These are phyloP conservation scores for Crypturellus tataupa DNA, from an alignment of 2,797 vertebrate species.

Conservation along the genomic window DNA sequence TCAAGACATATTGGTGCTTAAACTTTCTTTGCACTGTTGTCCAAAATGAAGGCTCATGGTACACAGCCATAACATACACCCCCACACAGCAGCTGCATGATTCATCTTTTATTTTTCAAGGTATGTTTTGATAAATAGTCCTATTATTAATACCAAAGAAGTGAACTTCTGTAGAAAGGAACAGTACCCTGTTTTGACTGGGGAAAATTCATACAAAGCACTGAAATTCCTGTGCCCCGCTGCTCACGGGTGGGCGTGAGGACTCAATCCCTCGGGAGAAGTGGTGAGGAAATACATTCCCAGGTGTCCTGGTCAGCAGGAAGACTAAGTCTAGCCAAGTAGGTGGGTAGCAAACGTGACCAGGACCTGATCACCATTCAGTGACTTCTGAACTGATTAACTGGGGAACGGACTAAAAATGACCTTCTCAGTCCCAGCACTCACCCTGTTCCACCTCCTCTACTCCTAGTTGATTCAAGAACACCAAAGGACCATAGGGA, in stretches of 20 bases:
- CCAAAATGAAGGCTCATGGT: not conserved
- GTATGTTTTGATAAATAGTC: not conserved
- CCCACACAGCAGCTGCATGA: fast-evolving
- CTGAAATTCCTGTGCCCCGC: not conserved
- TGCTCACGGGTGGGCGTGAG: not conserved
- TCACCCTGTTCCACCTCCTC: not conserved
- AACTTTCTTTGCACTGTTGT: not conserved
- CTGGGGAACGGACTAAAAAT: not conserved
- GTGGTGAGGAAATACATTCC: fast-evolving
- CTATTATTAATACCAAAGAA: not conserved
- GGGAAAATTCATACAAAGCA: not conserved
- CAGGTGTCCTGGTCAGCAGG: fast-evolving
- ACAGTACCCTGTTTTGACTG: not conserved
- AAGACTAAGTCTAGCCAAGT: not conserved
- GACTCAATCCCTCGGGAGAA: not conserved
- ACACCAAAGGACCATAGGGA: not conserved
- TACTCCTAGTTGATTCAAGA: not conserved
- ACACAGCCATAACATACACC: fast-evolving
- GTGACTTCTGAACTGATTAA: not conserved
- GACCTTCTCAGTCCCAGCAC: not conserved
- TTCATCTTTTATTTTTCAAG: not conserved
- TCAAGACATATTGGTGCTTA: not conserved
- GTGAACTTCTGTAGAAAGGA: not conserved
- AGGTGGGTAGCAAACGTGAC: not conserved
- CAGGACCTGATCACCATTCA: not conserved